Conservation (phyloP, 2,888 invertebrate genomes). For the Lapara coniferarum region DNA sequence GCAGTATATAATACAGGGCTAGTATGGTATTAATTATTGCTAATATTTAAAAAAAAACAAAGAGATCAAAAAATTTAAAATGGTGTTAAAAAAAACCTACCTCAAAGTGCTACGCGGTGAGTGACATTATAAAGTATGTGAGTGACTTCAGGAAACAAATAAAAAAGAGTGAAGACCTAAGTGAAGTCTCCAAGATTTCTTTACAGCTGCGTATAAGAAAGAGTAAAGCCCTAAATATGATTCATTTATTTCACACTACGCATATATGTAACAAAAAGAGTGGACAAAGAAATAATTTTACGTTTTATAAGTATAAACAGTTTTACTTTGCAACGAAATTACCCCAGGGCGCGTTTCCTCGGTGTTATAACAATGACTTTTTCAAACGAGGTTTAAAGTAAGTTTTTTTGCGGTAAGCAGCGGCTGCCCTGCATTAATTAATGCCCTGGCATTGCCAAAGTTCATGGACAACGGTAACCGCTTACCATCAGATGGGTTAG, state of each 20-base stretch:
- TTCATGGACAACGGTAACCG: too few relatives aligned
- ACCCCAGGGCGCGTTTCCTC: too few relatives aligned
- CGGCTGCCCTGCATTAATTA: too few relatives aligned
- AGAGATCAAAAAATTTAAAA: not conserved
- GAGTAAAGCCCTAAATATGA: conserved; percentile 26
- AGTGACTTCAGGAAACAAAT: not conserved
- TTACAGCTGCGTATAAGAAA: not conserved
- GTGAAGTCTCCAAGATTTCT: not conserved
- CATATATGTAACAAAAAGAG: conserved; percentile 29
- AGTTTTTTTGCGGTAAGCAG: too few relatives aligned
- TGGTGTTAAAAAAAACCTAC: not conserved
- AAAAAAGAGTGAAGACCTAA: not conserved
- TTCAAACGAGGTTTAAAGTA: too few relatives aligned
- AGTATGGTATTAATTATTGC: too few relatives aligned
- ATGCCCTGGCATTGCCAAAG: too few relatives aligned
- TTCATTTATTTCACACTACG: not conserved
- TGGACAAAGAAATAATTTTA: conserved; percentile 23
- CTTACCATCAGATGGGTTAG: too few relatives aligned
- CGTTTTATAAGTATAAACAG: not conserved
- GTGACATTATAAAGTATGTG: not conserved
- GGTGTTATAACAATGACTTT: too few relatives aligned
- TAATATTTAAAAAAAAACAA: too few relatives aligned
- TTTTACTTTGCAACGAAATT: too few relatives aligned
- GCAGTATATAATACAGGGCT: too few relatives aligned
- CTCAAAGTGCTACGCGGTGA: not conserved